phyloP scores from a whole-genome alignment of 2,888 invertebrate genomes.

The Choreutis nemorana region DNA sequence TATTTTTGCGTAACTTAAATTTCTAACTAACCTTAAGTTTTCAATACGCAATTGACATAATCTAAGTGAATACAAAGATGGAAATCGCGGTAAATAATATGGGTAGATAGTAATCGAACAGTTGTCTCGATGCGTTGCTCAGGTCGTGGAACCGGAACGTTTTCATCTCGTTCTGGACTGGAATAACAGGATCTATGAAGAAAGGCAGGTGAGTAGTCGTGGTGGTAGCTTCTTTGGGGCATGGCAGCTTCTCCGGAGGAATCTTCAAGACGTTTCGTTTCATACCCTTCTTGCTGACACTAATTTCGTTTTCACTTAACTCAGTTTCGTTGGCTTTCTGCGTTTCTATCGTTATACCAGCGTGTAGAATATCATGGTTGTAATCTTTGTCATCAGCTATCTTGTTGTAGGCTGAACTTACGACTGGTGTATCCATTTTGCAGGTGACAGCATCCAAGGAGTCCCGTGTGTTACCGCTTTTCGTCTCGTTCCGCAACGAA shows the following conservation, averaged over 20 bases:
- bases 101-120: too few species aligned
- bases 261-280: slow-evolving; percentile 48
- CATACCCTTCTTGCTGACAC: slow-evolving; percentile 29
- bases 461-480: slow-evolving; percentile 72
- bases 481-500: slow-evolving; percentile 76
- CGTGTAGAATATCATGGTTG: slow-evolving; percentile 41
- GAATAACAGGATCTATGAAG: slow-evolving; percentile 46
- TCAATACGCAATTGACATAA: too few species aligned
- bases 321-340: slow-evolving; percentile 40
- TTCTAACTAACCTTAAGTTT: too few species aligned
- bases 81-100: too few species aligned
- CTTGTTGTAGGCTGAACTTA: slow-evolving; percentile 56
- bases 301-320: slow-evolving; percentile 16
- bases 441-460: slow-evolving; percentile 77
- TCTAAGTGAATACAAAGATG: too few species aligned
- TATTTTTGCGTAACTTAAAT: too few species aligned
- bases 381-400: slow-evolving; percentile 38
- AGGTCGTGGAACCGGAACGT: slow-evolving; percentile 45
- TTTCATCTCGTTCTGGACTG: slow-evolving; percentile 58
- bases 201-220: slow-evolving; percentile 41
- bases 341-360: slow-evolving; percentile 41
- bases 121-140: not conserved
- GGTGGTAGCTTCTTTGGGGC: slow-evolving; percentile 38
- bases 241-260: slow-evolving; percentile 45
- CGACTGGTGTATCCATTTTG: slow-evolving; percentile 65